Evolutionary conservation across 2,888 invertebrate genomes (phyloP), one percentile per base, ranked within the genome.

Genomic region (Volucella inanis): DNA sequence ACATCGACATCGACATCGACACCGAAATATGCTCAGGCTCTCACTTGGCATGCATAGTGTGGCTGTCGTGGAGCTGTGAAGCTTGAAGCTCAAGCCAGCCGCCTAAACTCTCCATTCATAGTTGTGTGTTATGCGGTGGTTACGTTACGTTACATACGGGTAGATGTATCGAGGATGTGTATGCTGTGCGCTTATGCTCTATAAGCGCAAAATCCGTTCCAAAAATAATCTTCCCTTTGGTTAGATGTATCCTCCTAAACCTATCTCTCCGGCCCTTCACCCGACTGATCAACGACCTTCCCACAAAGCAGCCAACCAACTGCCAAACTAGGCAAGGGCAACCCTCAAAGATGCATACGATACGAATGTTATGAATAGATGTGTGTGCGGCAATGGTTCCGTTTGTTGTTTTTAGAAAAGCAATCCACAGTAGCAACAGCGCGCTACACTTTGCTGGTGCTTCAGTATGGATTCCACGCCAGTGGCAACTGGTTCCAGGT

Each of bases 161-260:
- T 31, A 31, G 4, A 31, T 31, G 31, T 68, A 38, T 71, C 74
- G 70, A 84, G 71, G 84, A 84, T 76, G 72, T 81, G 31, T 31
- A 64, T 85, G 78, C 57, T 50, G 43, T 70, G 61, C 39, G 70
- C 76, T 71, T 76, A 57, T 77, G 78, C 81, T 81, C 85, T 81
- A 81, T 72, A 81, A 85, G 85, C 85, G 85, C 85, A 85, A 85
- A 85, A 85, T 85, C 85, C 85, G 81, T 80, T 85, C 81, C 68
- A 11, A 81, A 81, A 77, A 85, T 85, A 81, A 81, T 81, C 76
- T 81, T 85, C 80, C 68, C 77, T 85, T 77, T 76, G 84, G 84
- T 84, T 84, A 80, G 80, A 84, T 62, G 65, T 62, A 43, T 64
- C 11, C 57, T 54, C 64, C 74, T 57, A 67, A 62, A 57, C 57